phyloP scores from a whole-genome alignment of 2,888 invertebrate genomes.

The Eristalis pertinax region DNA sequence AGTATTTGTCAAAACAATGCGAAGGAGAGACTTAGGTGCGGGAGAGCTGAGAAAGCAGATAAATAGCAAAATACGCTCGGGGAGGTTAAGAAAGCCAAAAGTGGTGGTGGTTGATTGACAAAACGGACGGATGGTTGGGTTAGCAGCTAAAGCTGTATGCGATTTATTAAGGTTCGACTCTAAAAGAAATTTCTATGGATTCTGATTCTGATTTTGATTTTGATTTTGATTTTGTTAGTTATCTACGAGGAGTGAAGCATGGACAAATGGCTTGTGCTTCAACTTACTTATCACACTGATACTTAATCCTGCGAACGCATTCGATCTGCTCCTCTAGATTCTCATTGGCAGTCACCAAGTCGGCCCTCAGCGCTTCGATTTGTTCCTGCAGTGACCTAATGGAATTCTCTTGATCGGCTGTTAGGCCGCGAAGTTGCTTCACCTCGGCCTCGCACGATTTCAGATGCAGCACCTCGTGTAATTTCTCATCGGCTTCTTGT shows the following conservation, averaged over 20 bases:
- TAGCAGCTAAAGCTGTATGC: slow-evolving; percentile 7
- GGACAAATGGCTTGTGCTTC: neutral
- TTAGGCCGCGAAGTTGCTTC: slow-evolving; percentile 83
- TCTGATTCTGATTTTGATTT: neutral
- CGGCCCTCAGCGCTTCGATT: slow-evolving; percentile 83
- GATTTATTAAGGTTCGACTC: neutral
- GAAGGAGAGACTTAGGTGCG: slow-evolving; percentile 62
- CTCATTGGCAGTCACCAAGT: slow-evolving; percentile 82
- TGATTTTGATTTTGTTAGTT: neutral
- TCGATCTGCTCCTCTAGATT: slow-evolving; percentile 83
- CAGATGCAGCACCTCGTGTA: slow-evolving; percentile 81
- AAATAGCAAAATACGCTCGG: slow-evolving; percentile 61
- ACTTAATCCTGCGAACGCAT: slow-evolving; percentile 81
- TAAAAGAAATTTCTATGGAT: neutral
- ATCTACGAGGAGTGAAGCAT: neutral
- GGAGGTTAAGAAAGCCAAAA: slow-evolving; percentile 49
- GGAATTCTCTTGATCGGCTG: slow-evolving; percentile 83
- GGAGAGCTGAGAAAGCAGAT: slow-evolving; percentile 62
- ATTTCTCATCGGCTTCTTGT: slow-evolving; percentile 76
- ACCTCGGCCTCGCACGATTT: slow-evolving; percentile 84
- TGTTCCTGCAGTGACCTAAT: slow-evolving; percentile 83
- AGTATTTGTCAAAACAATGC: slow-evolving; percentile 64
- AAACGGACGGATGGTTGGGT: neutral
- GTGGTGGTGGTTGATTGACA: neutral
- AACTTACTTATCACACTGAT: slow-evolving; percentile 80